phyloP scores from a whole-genome alignment of 2,888 invertebrate species.

The Hydrotaea diabolus region DNA sequence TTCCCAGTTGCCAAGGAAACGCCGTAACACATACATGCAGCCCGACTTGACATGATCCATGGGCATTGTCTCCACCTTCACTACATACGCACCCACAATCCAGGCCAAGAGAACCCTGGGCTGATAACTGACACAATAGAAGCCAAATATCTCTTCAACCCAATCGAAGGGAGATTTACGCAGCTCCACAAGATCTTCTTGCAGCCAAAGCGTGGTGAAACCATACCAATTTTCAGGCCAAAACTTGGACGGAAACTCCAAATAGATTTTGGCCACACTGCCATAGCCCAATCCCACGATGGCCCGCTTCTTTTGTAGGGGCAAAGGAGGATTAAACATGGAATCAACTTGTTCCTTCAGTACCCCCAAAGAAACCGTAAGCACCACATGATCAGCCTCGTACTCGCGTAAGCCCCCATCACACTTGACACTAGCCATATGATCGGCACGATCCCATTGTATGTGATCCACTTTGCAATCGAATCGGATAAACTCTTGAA shows the following conservation, averaged over 20 bases:
- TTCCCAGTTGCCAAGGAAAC: constrained; percentile 70
- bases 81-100: constrained; percentile 84
- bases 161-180: constrained; percentile 80
- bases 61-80: constrained; percentile 83
- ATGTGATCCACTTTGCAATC: constrained; percentile 69
- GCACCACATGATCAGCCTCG: constrained; percentile 83
- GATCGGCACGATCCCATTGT: constrained; percentile 69
- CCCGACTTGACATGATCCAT: constrained; percentile 79
- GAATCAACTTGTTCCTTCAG: constrained; percentile 80
- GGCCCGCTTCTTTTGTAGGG: constrained; percentile 80
- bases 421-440: constrained; percentile 68
- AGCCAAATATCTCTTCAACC: constrained; percentile 85
- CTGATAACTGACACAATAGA: constrained; percentile 84
- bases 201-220: constrained; percentile 83
- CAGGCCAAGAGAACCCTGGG: constrained; percentile 85
- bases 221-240: constrained; percentile 82
- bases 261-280: constrained; percentile 83
- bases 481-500: constrained; percentile 74
- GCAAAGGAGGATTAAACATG: constrained; percentile 81
- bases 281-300: constrained; percentile 83
- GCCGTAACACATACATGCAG: constrained; percentile 71
- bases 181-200: constrained; percentile 77
- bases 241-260: constrained; percentile 83
- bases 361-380: constrained; percentile 83
- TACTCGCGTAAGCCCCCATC: constrained; percentile 75